These are phyloP conservation scores for Grammomys surdaster DNA, from an alignment of 2,113 vertebrate species.

Conservation along the genomic window DNA sequence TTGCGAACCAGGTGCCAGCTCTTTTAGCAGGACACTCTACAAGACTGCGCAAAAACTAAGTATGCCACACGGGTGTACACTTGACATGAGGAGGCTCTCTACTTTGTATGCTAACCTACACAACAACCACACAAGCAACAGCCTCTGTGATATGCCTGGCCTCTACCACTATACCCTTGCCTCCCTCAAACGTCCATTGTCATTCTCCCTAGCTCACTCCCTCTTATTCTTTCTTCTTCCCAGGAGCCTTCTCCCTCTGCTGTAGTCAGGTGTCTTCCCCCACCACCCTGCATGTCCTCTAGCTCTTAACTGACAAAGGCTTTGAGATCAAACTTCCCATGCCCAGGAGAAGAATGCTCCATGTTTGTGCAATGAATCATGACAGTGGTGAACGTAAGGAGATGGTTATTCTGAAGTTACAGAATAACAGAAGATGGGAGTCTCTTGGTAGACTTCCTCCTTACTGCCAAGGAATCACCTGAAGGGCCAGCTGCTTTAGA, in stretches of 20 bases:
- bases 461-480: background rate
- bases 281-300: background rate
- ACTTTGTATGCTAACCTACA: background rate
- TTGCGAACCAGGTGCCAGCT: background rate
- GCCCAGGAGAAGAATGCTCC: background rate
- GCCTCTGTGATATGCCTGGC: background rate
- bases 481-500: background rate
- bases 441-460: background rate
- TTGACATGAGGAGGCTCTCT: background rate
- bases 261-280: background rate
- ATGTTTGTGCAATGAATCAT: background rate
- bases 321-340: background rate
- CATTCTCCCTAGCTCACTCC: background rate
- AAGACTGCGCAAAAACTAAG: background rate
- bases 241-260: background rate
- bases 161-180: background rate
- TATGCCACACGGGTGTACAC: background rate
- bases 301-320: background rate
- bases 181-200: background rate
- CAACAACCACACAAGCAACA: background rate
- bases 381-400: background rate
- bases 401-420: background rate
- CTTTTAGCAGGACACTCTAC: background rate
- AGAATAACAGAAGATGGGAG: background rate
- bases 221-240: background rate